These are phyloP conservation scores for Epinephelus malabaricus DNA, from an alignment of 2,797 vertebrate species.

Conservation along the genomic window DNA sequence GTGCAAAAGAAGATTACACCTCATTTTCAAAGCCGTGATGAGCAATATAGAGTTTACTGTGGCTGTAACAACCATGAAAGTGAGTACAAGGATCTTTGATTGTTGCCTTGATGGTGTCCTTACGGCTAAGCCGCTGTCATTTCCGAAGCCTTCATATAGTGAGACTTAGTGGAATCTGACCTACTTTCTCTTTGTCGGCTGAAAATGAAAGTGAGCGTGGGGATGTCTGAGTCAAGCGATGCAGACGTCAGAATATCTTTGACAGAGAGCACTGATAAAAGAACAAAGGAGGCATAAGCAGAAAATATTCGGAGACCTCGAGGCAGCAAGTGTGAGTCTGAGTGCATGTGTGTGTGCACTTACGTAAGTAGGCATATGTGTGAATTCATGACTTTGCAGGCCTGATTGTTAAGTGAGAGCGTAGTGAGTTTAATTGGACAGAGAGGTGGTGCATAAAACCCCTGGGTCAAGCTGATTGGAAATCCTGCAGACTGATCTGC, in stretches of 20 bases:
- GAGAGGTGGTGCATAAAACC: constrained; percentile 64
- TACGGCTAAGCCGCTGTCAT: constrained; percentile 41
- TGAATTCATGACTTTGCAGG: constrained; percentile 62
- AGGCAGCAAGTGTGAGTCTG: constrained; percentile 41
- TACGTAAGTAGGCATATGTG: constrained; percentile 29
- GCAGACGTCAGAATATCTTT: constrained; percentile 63
- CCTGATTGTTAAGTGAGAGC: constrained; percentile 50
- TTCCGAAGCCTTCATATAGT: constrained; percentile 46
- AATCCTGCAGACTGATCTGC: constrained; percentile 66
- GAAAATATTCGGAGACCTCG: constrained; percentile 45
- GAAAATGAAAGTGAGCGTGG: constrained; percentile 57
- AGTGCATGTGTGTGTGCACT: constrained; percentile 29
- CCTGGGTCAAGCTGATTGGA: constrained; percentile 63
- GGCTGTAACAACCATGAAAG: constrained; percentile 30
- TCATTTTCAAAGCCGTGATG: constrained; percentile 33
- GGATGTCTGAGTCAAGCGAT: constrained; percentile 56
- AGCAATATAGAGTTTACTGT: constrained; percentile 27
- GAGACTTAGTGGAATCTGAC: constrained; percentile 64
- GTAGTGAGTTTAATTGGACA: constrained; percentile 67
- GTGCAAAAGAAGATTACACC: constrained; percentile 69
- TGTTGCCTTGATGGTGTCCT: constrained; percentile 54
- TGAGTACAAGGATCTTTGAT: constrained; percentile 47
- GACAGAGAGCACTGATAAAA: constrained; percentile 55
- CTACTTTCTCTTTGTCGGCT: constrained; percentile 68
- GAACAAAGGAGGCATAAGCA: constrained; percentile 62